These are phyloP conservation scores for Gisinianus flammeolus DNA, from an alignment of 2,888 invertebrate genomes.

Conservation along the genomic window DNA sequence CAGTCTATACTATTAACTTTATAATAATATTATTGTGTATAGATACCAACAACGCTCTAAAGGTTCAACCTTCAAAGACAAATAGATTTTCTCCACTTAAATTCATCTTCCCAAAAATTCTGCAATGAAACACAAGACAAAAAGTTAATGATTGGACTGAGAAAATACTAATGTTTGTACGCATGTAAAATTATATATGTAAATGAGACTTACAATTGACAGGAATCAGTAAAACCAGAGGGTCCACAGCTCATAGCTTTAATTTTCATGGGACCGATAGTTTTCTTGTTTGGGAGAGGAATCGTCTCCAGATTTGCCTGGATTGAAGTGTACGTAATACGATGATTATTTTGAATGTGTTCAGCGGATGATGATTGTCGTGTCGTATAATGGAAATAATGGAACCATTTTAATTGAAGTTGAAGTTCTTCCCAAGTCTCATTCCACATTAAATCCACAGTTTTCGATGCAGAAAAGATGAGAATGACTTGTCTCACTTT, in stretches of 20 bases:
- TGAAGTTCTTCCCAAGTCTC: slow-evolving; percentile 15
- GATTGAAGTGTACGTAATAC: background rate
- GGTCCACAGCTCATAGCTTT: slow-evolving; percentile 24
- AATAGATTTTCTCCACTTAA: background rate
- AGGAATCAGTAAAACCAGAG: background rate
- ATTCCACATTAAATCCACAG: slow-evolving; percentile 16
- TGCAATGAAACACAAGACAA: background rate
- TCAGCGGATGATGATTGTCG: background rate
- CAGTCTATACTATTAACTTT: too few relatives aligned
- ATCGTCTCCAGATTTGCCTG: background rate
- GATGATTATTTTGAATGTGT: background rate
- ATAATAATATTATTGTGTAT: too few relatives aligned
- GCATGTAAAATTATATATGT: background rate
- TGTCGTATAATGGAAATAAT: slow-evolving; percentile 16
- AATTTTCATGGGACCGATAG: background rate
- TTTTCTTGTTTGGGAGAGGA: background rate
- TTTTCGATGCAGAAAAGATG: background rate
- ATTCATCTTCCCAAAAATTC: background rate
- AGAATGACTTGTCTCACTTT: slow-evolving; percentile 27
- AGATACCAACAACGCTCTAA: too few relatives aligned
- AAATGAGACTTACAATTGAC: slow-evolving; percentile 23
- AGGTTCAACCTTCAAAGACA: background rate
- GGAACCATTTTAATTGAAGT: slow-evolving; percentile 13
- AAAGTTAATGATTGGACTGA: background rate
- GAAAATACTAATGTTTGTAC: background rate